A percentile compares a stretch with the other conserved stretches of the same genome.
phyloP scores from a whole-genome alignment of 2,888 invertebrate species.

The Tipula unca region DNA sequence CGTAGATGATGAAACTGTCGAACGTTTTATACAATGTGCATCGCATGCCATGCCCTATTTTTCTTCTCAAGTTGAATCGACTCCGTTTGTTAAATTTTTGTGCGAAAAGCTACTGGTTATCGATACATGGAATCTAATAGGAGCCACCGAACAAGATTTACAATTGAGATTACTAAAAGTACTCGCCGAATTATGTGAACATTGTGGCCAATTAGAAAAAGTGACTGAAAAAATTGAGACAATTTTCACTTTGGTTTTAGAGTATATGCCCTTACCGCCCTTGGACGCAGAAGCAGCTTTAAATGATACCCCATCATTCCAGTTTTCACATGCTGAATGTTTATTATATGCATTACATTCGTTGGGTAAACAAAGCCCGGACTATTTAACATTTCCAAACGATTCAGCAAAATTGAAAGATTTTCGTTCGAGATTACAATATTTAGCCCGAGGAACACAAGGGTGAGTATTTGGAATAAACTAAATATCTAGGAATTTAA shows the following conservation, averaged over 20 bases:
- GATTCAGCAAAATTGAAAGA: slow-evolving; percentile 71
- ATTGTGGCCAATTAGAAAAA: slow-evolving; percentile 68
- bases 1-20: slow-evolving; percentile 60
- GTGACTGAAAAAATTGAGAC: slow-evolving; percentile 63
- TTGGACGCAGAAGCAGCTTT: slow-evolving; percentile 52
- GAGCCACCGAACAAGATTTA: slow-evolving; percentile 51
- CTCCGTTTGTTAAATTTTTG: slow-evolving; percentile 73
- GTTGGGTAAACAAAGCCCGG: slow-evolving; percentile 68
- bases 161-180: slow-evolving; percentile 76
- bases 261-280: slow-evolving; percentile 83
- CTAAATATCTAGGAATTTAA: neutral
- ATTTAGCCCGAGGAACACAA: slow-evolving; percentile 85
- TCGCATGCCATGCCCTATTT: slow-evolving; percentile 79
- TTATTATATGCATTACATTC: slow-evolving; percentile 68
- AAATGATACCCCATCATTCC: slow-evolving; percentile 67
- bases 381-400: slow-evolving; percentile 61
- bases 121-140: slow-evolving; percentile 55
- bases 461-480: slow-evolving; percentile 47
- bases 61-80: slow-evolving; percentile 77
- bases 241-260: slow-evolving; percentile 68
- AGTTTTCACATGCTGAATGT: slow-evolving; percentile 91
- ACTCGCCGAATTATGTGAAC: slow-evolving; percentile 74
- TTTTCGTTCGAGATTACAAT: slow-evolving; percentile 77
- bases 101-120: slow-evolving; percentile 75
- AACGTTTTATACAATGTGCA: slow-evolving; percentile 75